Evolutionary conservation across 2,113 vertebrate genomes (phyloP).

Genomic region (Siniperca chuatsi): DNA sequence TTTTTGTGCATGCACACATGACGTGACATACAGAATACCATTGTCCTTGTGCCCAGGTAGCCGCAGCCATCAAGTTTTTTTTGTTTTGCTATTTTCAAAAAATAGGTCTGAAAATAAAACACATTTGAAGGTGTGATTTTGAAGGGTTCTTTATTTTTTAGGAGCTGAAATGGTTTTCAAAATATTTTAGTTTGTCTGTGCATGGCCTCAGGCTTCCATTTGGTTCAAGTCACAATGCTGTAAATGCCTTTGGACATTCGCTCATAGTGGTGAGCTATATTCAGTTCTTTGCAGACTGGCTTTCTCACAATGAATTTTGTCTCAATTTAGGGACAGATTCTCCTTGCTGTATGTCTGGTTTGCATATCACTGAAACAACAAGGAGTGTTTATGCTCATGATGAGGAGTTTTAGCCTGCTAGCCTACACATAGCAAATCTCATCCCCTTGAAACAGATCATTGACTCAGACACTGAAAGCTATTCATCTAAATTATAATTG

Average conservation of each 20-base stretch:
- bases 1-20: neutral
- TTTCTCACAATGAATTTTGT: constrained; percentile 39
- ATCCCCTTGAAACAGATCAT: constrained; percentile 71
- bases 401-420: constrained; percentile 27
- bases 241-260: constrained; percentile 65
- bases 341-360: constrained; percentile 41
- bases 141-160: constrained; percentile 51
- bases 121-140: constrained; percentile 26
- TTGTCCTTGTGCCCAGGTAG: neutral
- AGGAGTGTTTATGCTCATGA: constrained; percentile 50
- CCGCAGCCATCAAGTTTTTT: neutral
- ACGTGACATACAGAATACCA: neutral
- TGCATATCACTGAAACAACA: constrained; percentile 66
- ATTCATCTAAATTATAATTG: constrained; percentile 72
- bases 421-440: constrained; percentile 26
- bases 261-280: constrained; percentile 35
- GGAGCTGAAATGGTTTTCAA: constrained; percentile 64
- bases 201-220: constrained; percentile 60
- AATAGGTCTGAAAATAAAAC: constrained; percentile 25
- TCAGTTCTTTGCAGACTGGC: constrained; percentile 39
- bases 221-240: constrained; percentile 66
- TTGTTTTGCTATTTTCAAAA: constrained; percentile 23
- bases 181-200: constrained; percentile 58
- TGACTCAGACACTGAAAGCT: constrained; percentile 57
- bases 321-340: constrained; percentile 36